These are phyloP conservation scores for Calcarius lapponicus DNA, from an alignment of 2,797 vertebrate genomes.

Conservation along the genomic window DNA sequence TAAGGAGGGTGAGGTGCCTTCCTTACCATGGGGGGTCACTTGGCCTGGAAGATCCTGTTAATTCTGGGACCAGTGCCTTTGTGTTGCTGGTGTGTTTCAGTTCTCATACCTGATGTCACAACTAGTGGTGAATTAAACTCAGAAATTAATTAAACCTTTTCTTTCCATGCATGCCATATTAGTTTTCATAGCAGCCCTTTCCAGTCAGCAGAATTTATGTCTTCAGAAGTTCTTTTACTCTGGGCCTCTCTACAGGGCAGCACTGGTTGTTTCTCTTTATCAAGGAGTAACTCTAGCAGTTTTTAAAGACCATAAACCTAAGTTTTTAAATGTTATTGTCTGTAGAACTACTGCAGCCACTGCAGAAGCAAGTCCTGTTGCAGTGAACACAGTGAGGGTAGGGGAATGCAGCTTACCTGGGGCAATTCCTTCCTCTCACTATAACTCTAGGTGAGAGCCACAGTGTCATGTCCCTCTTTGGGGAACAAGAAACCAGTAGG, in stretches of 20 bases:
- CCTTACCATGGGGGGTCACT: not conserved
- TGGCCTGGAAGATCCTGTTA: not conserved
- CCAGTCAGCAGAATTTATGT: not conserved
- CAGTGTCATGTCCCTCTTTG: not conserved
- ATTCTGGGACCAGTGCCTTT: not conserved
- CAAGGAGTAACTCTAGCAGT: not conserved
- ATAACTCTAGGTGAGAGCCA: not conserved
- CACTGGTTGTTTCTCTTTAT: not conserved
- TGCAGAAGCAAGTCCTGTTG: not conserved
- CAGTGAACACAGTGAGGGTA: not conserved
- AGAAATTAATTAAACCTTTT: not conserved
- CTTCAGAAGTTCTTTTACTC: not conserved
- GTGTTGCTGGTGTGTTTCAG: accelerated
- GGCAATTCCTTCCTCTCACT: not conserved
- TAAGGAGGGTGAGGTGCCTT: not conserved
- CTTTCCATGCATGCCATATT: not conserved
- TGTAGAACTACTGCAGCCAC: not conserved
- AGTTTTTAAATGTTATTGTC: not conserved
- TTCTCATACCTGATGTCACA: not conserved
- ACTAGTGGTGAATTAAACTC: not conserved
- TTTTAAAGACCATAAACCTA: not conserved
- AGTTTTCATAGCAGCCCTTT: not conserved
- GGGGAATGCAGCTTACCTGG: not conserved
- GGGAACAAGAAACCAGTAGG: not conserved
- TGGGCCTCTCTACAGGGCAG: not conserved